These are phyloP conservation scores for Deroptyus accipitrinus DNA, from an alignment of 2,113 vertebrate genomes.

Conservation along the genomic window DNA sequence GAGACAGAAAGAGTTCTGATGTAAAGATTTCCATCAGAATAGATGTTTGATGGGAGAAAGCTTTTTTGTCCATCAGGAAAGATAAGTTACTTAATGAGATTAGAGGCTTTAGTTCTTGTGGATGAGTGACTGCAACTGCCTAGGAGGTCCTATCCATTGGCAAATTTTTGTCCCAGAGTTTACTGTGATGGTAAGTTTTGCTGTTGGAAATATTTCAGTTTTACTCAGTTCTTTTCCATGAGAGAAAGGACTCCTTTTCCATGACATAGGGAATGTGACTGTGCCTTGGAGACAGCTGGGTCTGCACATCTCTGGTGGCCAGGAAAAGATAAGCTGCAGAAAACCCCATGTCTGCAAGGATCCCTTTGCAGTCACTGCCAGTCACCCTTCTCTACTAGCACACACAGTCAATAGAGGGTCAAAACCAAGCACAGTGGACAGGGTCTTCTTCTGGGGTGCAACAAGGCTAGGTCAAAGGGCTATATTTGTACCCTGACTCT, in stretches of 20 bases:
- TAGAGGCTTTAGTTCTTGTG: constrained; percentile 29
- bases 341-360: background rate
- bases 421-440: background rate
- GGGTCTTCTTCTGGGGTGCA: background rate
- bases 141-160: constrained; percentile 21
- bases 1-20: constrained; percentile 26
- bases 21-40: constrained; percentile 64
- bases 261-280: too few relatives aligned
- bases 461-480: background rate
- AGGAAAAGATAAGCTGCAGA: background rate
- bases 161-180: background rate
- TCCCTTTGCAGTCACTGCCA: background rate
- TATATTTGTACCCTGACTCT: background rate
- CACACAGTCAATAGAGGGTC: background rate
- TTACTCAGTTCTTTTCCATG: background rate
- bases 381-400: background rate
- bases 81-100: constrained; percentile 58
- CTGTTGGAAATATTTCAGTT: background rate
- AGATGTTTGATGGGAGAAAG: constrained; percentile 56
- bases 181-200: background rate
- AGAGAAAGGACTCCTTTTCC: background rate
- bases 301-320: background rate
- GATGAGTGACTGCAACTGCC: constrained; percentile 21
- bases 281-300: background rate
- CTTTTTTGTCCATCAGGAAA: constrained; percentile 52